Evolutionary conservation across 92 coral and sea anemone species (phyloP), one percentile per base, ranked within the genome.

Genomic region (Epizoanthus scotinus): DNA sequence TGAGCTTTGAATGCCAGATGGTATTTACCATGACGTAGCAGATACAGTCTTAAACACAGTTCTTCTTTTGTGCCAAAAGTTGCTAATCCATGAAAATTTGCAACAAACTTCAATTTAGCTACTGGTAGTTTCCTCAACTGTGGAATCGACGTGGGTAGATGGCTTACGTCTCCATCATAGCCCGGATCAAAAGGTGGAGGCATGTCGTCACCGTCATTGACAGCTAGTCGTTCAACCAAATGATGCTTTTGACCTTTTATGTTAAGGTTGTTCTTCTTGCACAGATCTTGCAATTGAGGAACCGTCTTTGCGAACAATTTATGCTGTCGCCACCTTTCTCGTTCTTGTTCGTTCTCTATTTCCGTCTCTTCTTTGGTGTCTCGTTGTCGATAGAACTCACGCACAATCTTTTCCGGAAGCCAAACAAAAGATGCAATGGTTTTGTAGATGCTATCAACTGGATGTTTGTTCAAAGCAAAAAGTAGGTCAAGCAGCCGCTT

Each of bases 61-160:
- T 79, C 73, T 63, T 79, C 84, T 65, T 79, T 79, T 63, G 74
- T 79, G 6, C 84, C 84, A 63, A 54, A 34, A 21, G 58, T 60
- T 49, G 73, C 47, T 28, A 79, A 63, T 13, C 84, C 73, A 65
- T 79, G 84, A 61, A 42, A 79, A 79, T 79, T n/a, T 50, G 34
- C 34, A 22, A 63, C 42, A 59, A 2, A 65, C 60, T 61, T 54
- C 50, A 79, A 29, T 50, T 47, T 79, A 34, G 70, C 40, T 14
- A 66, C 53, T 29, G 82, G 5, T 77, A 58, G 65, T 60, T 79
- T 79, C 42, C 74, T 58, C 26, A 79, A 65, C 70, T 79, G 24
- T 28, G 84, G 18, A 55, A 65, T 79, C 2, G 75, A 79, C 26
- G 57, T 79, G 53, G 73, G 70, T 1, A 64, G 24, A 13, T 58